Evolutionary conservation across 2,888 invertebrate species (phyloP).

Genomic region (Dryadula phaetusa): DNA sequence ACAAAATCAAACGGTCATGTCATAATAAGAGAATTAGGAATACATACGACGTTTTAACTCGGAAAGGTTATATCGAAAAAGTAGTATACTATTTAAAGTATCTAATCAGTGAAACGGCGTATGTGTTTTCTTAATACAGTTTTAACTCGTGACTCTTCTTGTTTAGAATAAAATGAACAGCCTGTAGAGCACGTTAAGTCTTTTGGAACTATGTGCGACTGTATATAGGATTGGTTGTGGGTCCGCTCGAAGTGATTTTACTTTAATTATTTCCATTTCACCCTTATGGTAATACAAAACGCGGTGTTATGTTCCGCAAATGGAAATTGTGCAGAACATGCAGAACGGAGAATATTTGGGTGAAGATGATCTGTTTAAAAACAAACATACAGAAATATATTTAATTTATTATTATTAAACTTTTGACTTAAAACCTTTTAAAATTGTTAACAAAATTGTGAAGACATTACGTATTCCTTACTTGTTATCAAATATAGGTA

Average conservation of each 20-base stretch:
- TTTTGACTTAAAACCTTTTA: slow-evolving; percentile 46
- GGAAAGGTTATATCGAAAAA: slow-evolving; percentile 54
- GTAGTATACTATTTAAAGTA: slow-evolving; percentile 70
- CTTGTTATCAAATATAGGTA: slow-evolving; percentile 52
- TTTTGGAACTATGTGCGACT: too few species aligned
- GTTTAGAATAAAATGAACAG: too few species aligned
- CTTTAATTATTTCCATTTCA: too few species aligned
- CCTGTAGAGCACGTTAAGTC: too few species aligned
- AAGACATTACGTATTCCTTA: slow-evolving; percentile 48
- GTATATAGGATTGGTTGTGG: background rate
- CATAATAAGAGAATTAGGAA: slow-evolving; percentile 48
- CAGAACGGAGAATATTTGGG: too few species aligned
- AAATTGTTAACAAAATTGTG: slow-evolving; percentile 25
- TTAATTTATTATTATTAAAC: background rate
- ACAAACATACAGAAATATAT: slow-evolving; percentile 2
- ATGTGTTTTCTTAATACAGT: slow-evolving; percentile 43
- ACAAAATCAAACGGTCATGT: slow-evolving; percentile 54
- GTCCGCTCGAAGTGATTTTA: too few species aligned
- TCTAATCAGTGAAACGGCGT: slow-evolving; percentile 52
- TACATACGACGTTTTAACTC: slow-evolving; percentile 55
- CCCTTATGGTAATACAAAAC: too few species aligned
- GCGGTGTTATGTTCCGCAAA: too few species aligned
- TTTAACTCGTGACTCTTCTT: background rate
- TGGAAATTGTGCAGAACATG: too few species aligned
- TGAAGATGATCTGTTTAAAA: too few species aligned